Conservation (phyloP, 2,797 vertebrate species). For the Chelidonichthys spinosus region DNA sequence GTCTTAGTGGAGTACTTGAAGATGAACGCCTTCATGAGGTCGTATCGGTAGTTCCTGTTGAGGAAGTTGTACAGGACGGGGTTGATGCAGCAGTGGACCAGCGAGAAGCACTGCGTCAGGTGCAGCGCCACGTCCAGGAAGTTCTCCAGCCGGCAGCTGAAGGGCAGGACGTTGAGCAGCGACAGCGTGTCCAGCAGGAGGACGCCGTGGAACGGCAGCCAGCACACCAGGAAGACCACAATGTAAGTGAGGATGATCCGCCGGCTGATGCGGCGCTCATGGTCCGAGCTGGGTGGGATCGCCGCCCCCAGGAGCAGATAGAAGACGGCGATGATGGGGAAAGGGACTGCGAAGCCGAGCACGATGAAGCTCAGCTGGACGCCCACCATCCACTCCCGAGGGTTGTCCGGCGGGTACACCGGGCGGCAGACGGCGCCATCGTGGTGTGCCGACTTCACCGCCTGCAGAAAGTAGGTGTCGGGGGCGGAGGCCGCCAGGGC, state of each 20-base stretch:
- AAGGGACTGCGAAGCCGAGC: constrained; percentile 91
- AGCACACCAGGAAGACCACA: constrained; percentile 92
- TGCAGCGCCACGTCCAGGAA: constrained; percentile 88
- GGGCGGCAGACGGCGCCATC: constrained; percentile 87
- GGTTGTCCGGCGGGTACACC: constrained; percentile 86
- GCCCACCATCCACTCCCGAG: constrained; percentile 88
- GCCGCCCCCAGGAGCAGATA: constrained; percentile 87
- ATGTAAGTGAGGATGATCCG: constrained; percentile 90
- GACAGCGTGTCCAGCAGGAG: constrained; percentile 89
- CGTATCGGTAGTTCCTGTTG: constrained; percentile 89
- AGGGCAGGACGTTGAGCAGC: constrained; percentile 86
- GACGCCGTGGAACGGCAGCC: constrained; percentile 89
- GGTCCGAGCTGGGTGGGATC: constrained; percentile 80
- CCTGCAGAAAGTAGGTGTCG: constrained; percentile 91
- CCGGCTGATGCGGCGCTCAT: constrained; percentile 85
- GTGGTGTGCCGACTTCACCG: constrained; percentile 77
- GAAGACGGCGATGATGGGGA: constrained; percentile 88
- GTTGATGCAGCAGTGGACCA: constrained; percentile 92
- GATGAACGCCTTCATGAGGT: constrained; percentile 94
- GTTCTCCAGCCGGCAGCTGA: constrained; percentile 90
- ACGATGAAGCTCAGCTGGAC: constrained; percentile 89
- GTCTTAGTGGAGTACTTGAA: constrained; percentile 94
- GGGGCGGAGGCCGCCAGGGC: constrained; percentile 88
- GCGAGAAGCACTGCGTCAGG: constrained; percentile 90
- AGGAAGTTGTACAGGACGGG: constrained; percentile 93